Base-by-base conservation (phyloP, 2,888 invertebrate genomes). In the Cryptophagus acutangulus region DNA sequence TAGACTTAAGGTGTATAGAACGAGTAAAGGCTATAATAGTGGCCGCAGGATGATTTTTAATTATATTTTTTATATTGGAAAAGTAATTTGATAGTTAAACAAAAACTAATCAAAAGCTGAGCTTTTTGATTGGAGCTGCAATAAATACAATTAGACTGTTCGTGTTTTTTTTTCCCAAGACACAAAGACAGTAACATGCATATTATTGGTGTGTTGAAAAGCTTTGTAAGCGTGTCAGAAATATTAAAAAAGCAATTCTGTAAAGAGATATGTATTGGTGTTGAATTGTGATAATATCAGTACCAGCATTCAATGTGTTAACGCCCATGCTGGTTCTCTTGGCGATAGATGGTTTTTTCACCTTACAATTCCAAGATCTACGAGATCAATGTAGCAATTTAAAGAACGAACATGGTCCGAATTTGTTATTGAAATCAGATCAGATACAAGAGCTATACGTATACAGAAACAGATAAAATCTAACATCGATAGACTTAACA, bases 401-500 rank as follows among this genome's bases (percentile, higher is more conserved):
- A 51, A 54, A 29, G 46, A 55, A 49, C 46, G 46, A 49, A 62
- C 63, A 63, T 52, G 59, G 57, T 50, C 60, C 59, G 61, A 60
- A 62, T 63, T 63, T 63, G 61, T 63, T 62, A 62, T 61, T 62
- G 63, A 62, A 62, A 62, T 62, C 63, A 59, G 61, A 57, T 59
- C 53, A 50, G 51, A 51, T 4, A 26, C 26, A 26, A 26, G 9
- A 26, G n/a, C 20, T 13, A 26, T 12, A 26, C 26, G 20, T 20
- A 20, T 20, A 5, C 6, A 5, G 6, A 20, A n/a, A 26, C n/a
- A 3, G 26, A 26, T n/a, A n/a, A 26, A 3, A 26, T 26, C 4
- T 12, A 26, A 3, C n/a, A 12, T 3, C n/a, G n/a, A 12, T n/a
- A 6, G 9, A 4, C 4, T 3, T 12, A 26, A 26, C 3, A 13